Evolutionary conservation across 2,113 vertebrate species (phyloP), one percentile per base, ranked within the genome.

Genomic region (Hippocampus abdominalis): DNA sequence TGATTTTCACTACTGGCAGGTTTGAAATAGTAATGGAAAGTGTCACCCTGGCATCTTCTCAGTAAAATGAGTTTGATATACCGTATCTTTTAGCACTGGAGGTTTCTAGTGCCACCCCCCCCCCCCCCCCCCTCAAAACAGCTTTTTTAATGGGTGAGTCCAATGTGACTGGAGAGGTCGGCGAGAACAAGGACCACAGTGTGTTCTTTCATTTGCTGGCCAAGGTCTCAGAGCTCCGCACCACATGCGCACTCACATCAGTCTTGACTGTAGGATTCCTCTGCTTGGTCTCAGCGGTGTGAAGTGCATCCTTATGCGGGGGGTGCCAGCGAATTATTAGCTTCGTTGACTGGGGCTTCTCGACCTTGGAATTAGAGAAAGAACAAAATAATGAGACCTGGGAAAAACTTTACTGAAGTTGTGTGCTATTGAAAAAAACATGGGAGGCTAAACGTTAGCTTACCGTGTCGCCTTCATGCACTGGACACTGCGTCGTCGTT

Each of bases 201-300:
- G 40, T 54, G 21, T 71, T 51, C 15, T 69, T 64, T 56, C 29
- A 51, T 67, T 75, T 62, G 48, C 29, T 65, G 29, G 42, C 57
- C 57, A 46, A 21, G 4, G 0, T 65, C 81, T 40, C 32, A 40
- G n/a, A 73, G 27, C 54, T 32, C 44, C 15, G 64, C 11, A 46
- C 54, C n/a, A 57, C 66, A 25, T 66, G n/a, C 16, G 69, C 76
- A 68, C 62, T 23, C 61, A 53, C 73, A 78, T 79, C 29, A 36
- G 21, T 81, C 74, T 73, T 64, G 27, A 27, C 27, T 66, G 62
- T 73, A 79, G 48, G 25, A 69, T 83, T 81, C 75, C 40, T 77
- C 63, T 44, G 16, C 68, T 13, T 25, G 63, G 56, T 60, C 46
- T 21, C 21, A 12, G 20, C 12, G 54, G 40, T 61, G 63, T 70